Evolutionary conservation across 2,113 vertebrate genomes (phyloP).

Genomic region (Tetrao urogallus): DNA sequence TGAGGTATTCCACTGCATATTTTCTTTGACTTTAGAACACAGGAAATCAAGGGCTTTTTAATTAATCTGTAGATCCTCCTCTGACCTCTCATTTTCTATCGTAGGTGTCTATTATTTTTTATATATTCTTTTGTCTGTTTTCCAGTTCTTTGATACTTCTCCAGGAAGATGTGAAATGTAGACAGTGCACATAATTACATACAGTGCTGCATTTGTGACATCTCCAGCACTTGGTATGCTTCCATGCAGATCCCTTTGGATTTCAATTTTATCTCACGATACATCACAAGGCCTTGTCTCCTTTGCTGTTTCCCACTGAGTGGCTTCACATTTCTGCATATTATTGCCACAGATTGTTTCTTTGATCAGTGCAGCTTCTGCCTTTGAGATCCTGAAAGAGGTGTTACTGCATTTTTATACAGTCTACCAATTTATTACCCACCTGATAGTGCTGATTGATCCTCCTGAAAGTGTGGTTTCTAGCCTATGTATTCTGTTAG

Average conservation of each 20-base stretch:
- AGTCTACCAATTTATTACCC: neutral
- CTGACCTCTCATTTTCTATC: neutral
- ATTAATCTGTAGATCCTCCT: neutral
- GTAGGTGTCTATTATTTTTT: slow-evolving; percentile 13
- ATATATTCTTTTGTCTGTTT: neutral
- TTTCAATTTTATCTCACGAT: neutral
- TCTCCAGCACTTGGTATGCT: neutral
- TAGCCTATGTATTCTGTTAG: slow-evolving; percentile 47
- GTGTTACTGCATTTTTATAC: slow-evolving; percentile 8
- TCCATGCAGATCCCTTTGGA: neutral
- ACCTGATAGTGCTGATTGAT: slow-evolving; percentile 54
- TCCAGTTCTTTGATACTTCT: slow-evolving; percentile 18
- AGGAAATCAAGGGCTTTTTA: slow-evolving; percentile 1
- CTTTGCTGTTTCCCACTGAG: neutral
- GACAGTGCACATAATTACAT: neutral
- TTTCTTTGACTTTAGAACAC: slow-evolving; percentile 30
- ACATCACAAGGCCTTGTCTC: neutral
- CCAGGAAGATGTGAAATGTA: neutral
- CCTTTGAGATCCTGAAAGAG: neutral
- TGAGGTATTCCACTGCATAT: slow-evolving; percentile 34
- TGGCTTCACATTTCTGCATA: neutral
- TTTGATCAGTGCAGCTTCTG: slow-evolving; percentile 32
- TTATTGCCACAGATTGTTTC: neutral
- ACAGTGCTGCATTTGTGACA: neutral
- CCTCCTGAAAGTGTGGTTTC: slow-evolving; percentile 50